Conservation (phyloP, 2,888 invertebrate genomes). For the Masnerella sp. region DNA sequence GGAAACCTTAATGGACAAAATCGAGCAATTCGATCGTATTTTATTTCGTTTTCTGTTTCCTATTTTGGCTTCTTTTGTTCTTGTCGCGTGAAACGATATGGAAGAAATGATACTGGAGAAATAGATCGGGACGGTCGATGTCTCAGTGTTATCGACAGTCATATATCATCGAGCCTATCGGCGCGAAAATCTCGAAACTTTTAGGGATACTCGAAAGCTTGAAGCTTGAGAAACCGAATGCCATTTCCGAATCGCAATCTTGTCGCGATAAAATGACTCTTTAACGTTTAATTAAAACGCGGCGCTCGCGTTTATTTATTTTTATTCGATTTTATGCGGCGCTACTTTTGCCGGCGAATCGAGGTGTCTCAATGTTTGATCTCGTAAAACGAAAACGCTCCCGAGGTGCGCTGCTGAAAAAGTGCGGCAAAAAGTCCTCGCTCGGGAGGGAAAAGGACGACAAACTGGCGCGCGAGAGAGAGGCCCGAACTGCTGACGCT, state of each 20-base stretch:
- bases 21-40: too few relatives aligned
- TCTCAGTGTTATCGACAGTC: conserved; percentile 75
- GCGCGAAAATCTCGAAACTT: conserved; percentile 71
- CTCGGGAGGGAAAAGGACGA: conserved; percentile 49
- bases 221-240: conserved; percentile 61
- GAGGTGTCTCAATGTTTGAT: conserved; percentile 54
- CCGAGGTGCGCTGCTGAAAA: conserved; percentile 48
- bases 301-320: conserved; percentile 3
- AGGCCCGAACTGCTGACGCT: conserved; percentile 74
- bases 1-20: too few relatives aligned
- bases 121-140: conserved; percentile 73
- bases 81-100: conserved; percentile 58
- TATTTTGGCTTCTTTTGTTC: conserved; percentile 29
- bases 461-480: conserved; percentile 30
- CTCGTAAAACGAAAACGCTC: conserved; percentile 64
- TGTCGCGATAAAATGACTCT: conserved; percentile 26
- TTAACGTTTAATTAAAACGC: conserved; percentile 42
- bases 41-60: conserved; percentile 42
- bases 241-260: conserved; percentile 68
- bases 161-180: conserved; percentile 76
- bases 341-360: too few relatives aligned
- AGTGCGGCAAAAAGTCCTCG: conserved; percentile 44
- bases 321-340: background rate
- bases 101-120: conserved; percentile 63
- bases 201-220: conserved; percentile 63